A percentile compares a stretch with the other conserved stretches of the same genome.
Evolutionary conservation across 2,797 vertebrate genomes (phyloP).

Genomic region (Sebastes taczanowskii): DNA sequence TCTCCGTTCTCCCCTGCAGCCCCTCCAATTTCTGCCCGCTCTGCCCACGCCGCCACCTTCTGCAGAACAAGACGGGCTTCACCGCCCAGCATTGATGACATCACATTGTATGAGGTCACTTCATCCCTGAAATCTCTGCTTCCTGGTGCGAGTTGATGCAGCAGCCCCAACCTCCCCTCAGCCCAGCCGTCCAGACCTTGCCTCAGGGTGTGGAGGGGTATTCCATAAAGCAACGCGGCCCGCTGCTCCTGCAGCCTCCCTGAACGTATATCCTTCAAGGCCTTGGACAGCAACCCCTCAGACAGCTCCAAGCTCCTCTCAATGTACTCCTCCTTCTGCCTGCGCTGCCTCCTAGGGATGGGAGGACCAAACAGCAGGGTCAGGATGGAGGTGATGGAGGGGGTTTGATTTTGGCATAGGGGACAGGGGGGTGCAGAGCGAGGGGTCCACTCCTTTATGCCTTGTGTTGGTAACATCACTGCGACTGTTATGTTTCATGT

Average conservation of each 20-base stretch:
- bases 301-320: slow-evolving; percentile 99
- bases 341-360: slow-evolving; percentile 93
- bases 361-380: slow-evolving; percentile 85
- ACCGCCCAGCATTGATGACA: slow-evolving; percentile 87
- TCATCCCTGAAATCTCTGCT: slow-evolving; percentile 84
- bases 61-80: slow-evolving; percentile 94
- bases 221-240: slow-evolving; percentile 99
- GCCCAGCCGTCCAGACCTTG: slow-evolving; percentile 93
- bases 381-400: slow-evolving; percentile 81
- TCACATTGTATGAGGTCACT: slow-evolving; percentile 58
- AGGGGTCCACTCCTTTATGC: slow-evolving; percentile 99
- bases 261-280: slow-evolving; percentile 99
- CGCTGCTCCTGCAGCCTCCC: slow-evolving; percentile 98
- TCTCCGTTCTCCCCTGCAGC: slow-evolving; percentile 89
- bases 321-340: slow-evolving; percentile 96
- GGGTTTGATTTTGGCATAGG: slow-evolving; percentile 93
- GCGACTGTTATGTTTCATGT: slow-evolving; percentile 82
- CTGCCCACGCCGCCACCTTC: slow-evolving; percentile 96
- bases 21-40: slow-evolving; percentile 92
- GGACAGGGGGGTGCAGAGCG: slow-evolving; percentile 83
- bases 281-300: slow-evolving; percentile 99
- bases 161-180: slow-evolving; percentile 87
- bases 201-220: slow-evolving; percentile 96
- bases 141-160: slow-evolving; percentile 87
- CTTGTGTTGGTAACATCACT: slow-evolving; percentile 99